Evolutionary conservation across 35 echinoderm and acorn worm species (phyloP).

Genomic region (Hemicentrotus pulcherrimus): DNA sequence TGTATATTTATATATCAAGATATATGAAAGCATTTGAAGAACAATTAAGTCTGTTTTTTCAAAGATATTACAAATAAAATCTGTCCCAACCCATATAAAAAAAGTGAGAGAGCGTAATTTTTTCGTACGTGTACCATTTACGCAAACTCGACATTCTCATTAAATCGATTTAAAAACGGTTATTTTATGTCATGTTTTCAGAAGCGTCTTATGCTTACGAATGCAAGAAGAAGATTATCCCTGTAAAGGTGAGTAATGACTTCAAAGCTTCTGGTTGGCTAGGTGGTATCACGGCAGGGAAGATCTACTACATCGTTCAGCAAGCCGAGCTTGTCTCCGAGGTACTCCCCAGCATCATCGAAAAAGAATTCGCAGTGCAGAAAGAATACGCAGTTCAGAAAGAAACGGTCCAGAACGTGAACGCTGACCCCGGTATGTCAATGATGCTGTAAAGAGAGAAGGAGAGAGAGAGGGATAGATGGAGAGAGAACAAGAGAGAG

Average conservation of each 20-base stretch:
- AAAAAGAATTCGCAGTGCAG: not conserved
- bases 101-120: too few relatives aligned
- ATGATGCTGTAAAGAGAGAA: too few relatives aligned
- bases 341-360: not conserved
- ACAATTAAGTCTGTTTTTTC: too few relatives aligned
- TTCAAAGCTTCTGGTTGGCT: not conserved
- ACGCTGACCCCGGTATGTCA: not conserved
- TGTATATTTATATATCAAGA: too few relatives aligned
- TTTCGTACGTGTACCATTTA: too few relatives aligned
- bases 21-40: too few relatives aligned
- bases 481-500: too few relatives aligned
- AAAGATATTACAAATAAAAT: too few relatives aligned
- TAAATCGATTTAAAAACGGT: too few relatives aligned
- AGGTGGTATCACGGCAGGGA: slow-evolving; percentile 1
- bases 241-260: not conserved
- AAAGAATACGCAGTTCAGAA: not conserved
- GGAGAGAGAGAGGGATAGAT: too few relatives aligned
- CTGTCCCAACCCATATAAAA: too few relatives aligned
- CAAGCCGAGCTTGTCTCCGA: not conserved
- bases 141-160: too few relatives aligned
- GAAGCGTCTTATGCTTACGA: slow-evolving; percentile 21
- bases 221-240: slow-evolving; percentile 32
- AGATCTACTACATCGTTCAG: slow-evolving; percentile 12
- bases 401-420: not conserved
- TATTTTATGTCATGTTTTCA: not conserved